phyloP scores from a whole-genome alignment of 2,113 vertebrate genomes.

The Clupea harengus region DNA sequence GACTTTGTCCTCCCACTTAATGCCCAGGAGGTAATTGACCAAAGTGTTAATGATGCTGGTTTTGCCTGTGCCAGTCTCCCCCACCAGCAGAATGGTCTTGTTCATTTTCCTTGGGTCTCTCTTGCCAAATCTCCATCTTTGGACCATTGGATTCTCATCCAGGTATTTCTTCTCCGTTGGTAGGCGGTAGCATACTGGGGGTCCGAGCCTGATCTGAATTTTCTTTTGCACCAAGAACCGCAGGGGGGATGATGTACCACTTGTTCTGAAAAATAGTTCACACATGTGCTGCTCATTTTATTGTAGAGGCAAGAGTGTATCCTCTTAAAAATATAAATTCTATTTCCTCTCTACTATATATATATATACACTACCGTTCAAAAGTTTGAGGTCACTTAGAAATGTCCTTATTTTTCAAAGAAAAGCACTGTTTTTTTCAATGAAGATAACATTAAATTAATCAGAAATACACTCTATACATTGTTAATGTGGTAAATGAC shows the following conservation, averaged over 20 bases:
- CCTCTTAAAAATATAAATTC: too few species aligned
- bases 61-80: slow-evolving; percentile 47
- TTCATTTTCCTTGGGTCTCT: slow-evolving; percentile 14
- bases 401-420: too few species aligned
- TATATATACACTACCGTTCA: too few species aligned
- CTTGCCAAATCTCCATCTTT: slow-evolving; percentile 32
- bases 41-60: slow-evolving; percentile 49
- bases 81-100: slow-evolving; percentile 44
- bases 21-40: slow-evolving; percentile 47
- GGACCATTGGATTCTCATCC: not conserved
- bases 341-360: too few species aligned
- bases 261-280: not conserved
- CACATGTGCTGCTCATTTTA: too few species aligned
- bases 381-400: too few species aligned
- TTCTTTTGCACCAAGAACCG: not conserved
- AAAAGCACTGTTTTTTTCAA: too few species aligned
- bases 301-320: too few species aligned
- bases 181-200: not conserved
- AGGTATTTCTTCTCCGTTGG: not conserved
- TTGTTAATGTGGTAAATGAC: too few species aligned
- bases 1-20: slow-evolving; percentile 38
- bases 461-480: too few species aligned
- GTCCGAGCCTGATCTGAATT: not conserved
- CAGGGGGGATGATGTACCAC: not conserved
- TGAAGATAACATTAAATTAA: too few species aligned